phyloP scores from a whole-genome alignment of 2,797 vertebrate genomes.

The Adelosebastes latens region DNA sequence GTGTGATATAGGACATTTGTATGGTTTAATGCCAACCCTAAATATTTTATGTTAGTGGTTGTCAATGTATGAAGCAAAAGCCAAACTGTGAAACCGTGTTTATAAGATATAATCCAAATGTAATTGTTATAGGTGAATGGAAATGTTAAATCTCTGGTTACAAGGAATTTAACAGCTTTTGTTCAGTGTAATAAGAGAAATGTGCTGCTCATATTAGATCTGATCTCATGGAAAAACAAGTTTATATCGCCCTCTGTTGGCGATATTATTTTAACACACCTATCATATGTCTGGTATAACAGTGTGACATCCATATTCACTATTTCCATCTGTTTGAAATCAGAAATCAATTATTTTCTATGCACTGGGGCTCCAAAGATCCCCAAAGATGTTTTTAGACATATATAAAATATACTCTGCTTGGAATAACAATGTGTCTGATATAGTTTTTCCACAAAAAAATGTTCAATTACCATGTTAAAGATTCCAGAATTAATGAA shows the following conservation, averaged over 20 bases:
- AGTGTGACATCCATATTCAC: background rate
- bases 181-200: background rate
- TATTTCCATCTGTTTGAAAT: background rate
- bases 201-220: background rate
- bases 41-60: conserved; percentile 42
- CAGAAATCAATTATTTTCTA: background rate
- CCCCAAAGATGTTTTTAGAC: background rate
- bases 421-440: no score
- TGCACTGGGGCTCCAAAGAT: background rate
- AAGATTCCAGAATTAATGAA: no score
- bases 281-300: background rate
- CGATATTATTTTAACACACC: conserved; percentile 20
- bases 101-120: background rate
- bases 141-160: background rate
- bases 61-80: background rate
- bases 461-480: no score
- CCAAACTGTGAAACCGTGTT: background rate
- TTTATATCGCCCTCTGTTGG: conserved; percentile 68
- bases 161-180: background rate
- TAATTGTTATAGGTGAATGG: background rate
- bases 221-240: background rate
- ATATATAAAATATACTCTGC: no score
- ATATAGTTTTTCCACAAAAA: no score
- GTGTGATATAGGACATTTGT: background rate
- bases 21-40: background rate